These are phyloP conservation scores for Orthonychiurus folsomi DNA, from an alignment of 2,888 invertebrate species.

Conservation along the genomic window DNA sequence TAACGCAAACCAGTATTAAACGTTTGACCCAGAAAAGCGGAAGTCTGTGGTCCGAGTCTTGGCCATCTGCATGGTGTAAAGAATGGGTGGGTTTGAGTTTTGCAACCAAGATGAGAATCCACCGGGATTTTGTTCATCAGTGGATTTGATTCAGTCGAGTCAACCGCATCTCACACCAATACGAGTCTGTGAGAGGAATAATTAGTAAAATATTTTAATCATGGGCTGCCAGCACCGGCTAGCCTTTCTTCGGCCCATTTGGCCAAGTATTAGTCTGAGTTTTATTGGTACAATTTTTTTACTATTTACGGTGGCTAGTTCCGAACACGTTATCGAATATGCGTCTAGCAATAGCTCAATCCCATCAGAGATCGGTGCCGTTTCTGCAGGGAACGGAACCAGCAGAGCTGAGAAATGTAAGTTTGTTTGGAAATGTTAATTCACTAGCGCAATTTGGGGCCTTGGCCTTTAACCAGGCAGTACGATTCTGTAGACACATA, in stretches of 20 bases:
- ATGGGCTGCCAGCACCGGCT: not conserved
- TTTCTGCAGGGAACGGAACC: conserved; percentile 32
- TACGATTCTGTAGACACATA: not conserved
- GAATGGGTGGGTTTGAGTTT: not conserved
- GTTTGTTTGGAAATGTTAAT: no score
- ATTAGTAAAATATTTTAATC: not conserved
- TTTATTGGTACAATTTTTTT: not conserved
- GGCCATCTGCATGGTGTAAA: not conserved
- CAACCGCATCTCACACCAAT: not conserved
- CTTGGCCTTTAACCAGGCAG: not conserved
- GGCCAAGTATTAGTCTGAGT: not conserved
- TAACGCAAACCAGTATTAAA: not conserved
- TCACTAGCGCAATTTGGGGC: not conserved
- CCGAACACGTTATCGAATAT: not conserved
- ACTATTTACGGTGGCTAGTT: not conserved
- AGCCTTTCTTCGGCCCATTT: not conserved
- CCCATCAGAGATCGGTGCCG: conserved; percentile 4
- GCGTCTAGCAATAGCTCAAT: not conserved
- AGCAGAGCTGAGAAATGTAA: conserved; percentile 38
- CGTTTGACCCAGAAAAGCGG: not conserved
- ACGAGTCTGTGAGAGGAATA: no score
- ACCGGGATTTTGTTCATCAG: not conserved
- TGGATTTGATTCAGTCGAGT: not conserved
- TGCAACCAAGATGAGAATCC: not conserved
- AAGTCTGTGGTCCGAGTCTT: not conserved